A percentile compares a stretch with the other conserved stretches of the same genome.
Conservation (phyloP, 2,113 vertebrate genomes). For the Smithornis capensis region DNA sequence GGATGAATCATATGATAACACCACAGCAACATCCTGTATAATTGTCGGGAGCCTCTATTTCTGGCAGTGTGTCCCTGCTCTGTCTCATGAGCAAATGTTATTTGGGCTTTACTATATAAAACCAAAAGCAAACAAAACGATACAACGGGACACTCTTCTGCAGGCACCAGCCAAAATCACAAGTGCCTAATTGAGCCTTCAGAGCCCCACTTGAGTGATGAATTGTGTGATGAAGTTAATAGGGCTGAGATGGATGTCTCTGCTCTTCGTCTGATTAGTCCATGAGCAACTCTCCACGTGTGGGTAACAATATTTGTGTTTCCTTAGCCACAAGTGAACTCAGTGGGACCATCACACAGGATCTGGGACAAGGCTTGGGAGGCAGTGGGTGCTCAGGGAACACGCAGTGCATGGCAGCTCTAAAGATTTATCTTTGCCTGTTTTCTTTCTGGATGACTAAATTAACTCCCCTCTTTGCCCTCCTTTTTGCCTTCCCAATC, state of each 20-base stretch:
- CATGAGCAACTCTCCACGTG: not conserved
- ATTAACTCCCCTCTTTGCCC: not conserved
- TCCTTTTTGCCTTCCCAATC: not conserved
- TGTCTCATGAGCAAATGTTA: constrained; percentile 71
- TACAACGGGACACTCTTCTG: not conserved
- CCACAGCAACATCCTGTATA: constrained; percentile 75
- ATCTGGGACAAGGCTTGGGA: not conserved
- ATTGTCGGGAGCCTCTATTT: constrained; percentile 70
- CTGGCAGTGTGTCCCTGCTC: constrained; percentile 66
- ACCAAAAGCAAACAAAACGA: not conserved
- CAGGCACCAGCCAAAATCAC: not conserved
- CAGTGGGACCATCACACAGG: not conserved
- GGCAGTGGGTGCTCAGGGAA: constrained; percentile 1
- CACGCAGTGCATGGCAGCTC: not conserved
- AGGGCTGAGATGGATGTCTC: not conserved
- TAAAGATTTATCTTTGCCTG: not conserved
- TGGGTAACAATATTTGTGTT: constrained; percentile 16
- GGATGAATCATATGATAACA: constrained; percentile 76
- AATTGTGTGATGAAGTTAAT: not conserved
- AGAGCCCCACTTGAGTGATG: not conserved
- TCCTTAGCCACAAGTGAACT: constrained; percentile 3
- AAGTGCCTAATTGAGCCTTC: not conserved
- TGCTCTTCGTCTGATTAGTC: not conserved
- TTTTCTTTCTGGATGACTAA: not conserved
- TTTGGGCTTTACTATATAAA: constrained; percentile 43